Evolutionary conservation across 1,140 invertebrate species (phyloP), one percentile per base, ranked within the genome.

Genomic region (Argopecten irradians): DNA sequence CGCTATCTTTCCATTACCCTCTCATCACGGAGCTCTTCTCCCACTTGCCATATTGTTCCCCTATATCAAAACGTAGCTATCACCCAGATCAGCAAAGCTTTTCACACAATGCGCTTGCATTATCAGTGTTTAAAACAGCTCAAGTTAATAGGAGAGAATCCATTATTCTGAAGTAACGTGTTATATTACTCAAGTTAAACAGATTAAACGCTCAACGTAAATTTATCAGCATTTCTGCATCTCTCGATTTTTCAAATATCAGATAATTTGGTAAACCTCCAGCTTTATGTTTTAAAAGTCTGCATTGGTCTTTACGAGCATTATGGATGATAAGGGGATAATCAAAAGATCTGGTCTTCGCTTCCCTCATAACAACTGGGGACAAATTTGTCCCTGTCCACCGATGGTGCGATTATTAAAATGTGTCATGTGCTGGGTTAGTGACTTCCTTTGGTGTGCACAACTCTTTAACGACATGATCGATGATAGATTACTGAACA

Each of bases 81-180:
- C 55, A 71, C 55, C 55, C 55, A 71, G 55, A 71, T 71, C 55
- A 71, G 55, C 55, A 71, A 71, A 71, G 55, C 55, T 71, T 71
- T 71, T 71, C 55, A 71, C 55, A 71, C 55, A 71, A 71, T 71
- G 55, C 28, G 55, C 55, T 16, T 71, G 55, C 55, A 71, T 71
- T 71, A 71, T 71, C 55, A 28, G 55, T 71, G 55, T 71, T 16
- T 71, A 71, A 71, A 71, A 71, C 55, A 71, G 55, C 55, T 71
- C 55, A 71, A 71, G 55, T 71, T 71, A 71, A 71, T 71, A 71
- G 55, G 28, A 22, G 55, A 71, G 28, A 71, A 71, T 71, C 55
- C 55, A 71, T 71, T 71, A 71, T 71, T 71, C 55, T n/a, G 16
- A 71, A 71, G 55, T 71, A 71, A 71, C 55, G 55, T 71, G 55